Conservation (phyloP, 1,140 invertebrate genomes). For the Tetramorium alpestre region DNA sequence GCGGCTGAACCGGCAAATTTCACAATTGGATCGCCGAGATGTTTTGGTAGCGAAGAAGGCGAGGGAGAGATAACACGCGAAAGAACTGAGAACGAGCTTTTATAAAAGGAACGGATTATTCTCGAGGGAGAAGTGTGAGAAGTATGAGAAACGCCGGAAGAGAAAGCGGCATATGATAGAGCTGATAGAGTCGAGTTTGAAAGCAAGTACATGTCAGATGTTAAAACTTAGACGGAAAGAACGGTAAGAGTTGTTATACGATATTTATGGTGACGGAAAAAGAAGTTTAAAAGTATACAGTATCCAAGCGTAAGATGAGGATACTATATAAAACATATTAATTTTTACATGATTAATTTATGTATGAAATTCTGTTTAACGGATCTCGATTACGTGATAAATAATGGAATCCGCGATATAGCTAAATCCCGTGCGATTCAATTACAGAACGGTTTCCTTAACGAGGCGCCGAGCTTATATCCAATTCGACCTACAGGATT, state of each 20-base stretch:
- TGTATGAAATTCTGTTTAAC: no score
- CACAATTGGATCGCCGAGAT: conserved; percentile 6
- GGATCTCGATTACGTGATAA: conserved; percentile 5
- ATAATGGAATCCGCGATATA: background rate
- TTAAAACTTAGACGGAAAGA: conserved; percentile 22
- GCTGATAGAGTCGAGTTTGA: conserved; percentile 33
- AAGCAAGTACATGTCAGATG: conserved; percentile 44
- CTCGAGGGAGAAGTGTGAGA: conserved; percentile 4
- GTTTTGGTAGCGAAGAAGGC: conserved; percentile 30
- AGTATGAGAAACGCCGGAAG: conserved; percentile 13
- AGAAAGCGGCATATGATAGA: conserved; percentile 42
- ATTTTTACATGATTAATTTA: background rate
- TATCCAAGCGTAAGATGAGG: background rate
- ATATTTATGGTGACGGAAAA: conserved; percentile 31
- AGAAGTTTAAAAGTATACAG: background rate
- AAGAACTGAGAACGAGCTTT: conserved; percentile 37
- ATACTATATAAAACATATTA: background rate
- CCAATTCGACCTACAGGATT: conserved; percentile 27
- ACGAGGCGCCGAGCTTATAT: conserved; percentile 52
- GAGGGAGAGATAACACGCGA: background rate
- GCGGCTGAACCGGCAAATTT: conserved; percentile 19
- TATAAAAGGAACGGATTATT: conserved; percentile 40
- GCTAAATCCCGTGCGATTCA: conserved; percentile 37
- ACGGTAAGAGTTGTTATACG: conserved; percentile 8
- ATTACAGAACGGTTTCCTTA: conserved; percentile 26